Evolutionary conservation across 2,888 invertebrate species (phyloP).

Genomic region (Hydraecia micacea): DNA sequence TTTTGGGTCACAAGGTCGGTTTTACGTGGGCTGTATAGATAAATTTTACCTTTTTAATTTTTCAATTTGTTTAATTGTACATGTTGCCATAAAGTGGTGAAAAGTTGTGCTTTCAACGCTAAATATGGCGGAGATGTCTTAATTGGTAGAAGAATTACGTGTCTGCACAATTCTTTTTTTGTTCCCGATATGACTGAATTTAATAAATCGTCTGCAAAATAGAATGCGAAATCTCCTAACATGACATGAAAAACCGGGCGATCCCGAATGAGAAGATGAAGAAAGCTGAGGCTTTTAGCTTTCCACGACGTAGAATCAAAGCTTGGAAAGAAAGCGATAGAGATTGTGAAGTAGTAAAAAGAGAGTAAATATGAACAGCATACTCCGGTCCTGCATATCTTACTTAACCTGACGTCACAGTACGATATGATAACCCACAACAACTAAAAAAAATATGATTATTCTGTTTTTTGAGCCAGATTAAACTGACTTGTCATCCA

Average conservation of each 20-base stretch:
- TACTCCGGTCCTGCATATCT: background rate
- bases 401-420: background rate
- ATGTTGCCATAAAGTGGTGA: constrained; percentile 62
- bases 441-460: background rate
- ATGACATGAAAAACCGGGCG: too few relatives aligned
- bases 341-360: too few relatives aligned
- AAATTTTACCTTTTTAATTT: constrained; percentile 78
- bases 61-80: constrained; percentile 78
- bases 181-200: background rate
- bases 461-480: background rate
- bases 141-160: constrained; percentile 29
- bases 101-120: constrained; percentile 66
- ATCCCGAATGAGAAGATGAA: background rate
- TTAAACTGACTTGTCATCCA: background rate
- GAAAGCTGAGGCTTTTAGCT: background rate
- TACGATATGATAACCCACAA: background rate
- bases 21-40: constrained; percentile 49
- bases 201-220: background rate
- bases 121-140: constrained; percentile 27
- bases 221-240: background rate
- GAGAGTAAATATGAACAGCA: background rate
- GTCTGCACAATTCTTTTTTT: constrained; percentile 22
- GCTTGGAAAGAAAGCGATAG: background rate
- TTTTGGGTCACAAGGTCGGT: constrained; percentile 63
- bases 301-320: background rate